These are phyloP conservation scores for Camponotus pennsylvanicus DNA, from an alignment of 1,140 invertebrate species.

Conservation along the genomic window DNA sequence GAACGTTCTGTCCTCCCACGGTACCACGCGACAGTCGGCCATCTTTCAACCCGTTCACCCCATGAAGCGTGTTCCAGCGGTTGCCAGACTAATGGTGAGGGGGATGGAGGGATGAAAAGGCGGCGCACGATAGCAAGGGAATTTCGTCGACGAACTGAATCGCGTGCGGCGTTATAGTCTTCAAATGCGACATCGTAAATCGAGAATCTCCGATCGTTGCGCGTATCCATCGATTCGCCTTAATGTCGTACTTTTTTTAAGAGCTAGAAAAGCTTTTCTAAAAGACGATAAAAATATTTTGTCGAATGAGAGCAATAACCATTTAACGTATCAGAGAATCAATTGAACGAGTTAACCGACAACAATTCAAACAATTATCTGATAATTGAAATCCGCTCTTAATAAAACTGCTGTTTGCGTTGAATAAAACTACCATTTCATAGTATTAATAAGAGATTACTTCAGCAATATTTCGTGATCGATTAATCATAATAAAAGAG, in stretches of 20 bases:
- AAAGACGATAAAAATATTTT: not conserved
- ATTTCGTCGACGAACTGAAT: conserved; percentile 19
- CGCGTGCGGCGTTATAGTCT: not conserved
- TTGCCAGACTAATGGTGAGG: not conserved
- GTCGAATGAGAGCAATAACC: not conserved
- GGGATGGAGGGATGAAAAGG: conserved; percentile 31
- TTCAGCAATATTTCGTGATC: not conserved
- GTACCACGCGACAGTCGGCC: conserved; percentile 46
- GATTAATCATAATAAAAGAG: not conserved
- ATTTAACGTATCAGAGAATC: not conserved
- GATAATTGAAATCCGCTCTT: not conserved
- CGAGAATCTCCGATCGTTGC: conserved; percentile 24
- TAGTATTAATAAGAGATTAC: not conserved
- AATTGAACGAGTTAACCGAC: not conserved
- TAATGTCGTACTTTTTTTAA: conserved; percentile 7
- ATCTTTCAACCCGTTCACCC: conserved; percentile 45
- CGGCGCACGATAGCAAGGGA: conserved; percentile 38
- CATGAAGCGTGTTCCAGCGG: conserved; percentile 36
- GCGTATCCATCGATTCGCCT: conserved; percentile 1
- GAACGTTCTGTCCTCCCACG: conserved; percentile 1
- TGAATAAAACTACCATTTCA: not conserved
- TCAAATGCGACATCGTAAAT: conserved; percentile 63
- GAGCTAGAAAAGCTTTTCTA: not conserved
- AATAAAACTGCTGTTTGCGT: not conserved
- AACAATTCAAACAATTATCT: not conserved